Evolutionary conservation across 1,140 invertebrate genomes (phyloP).

Genomic region (Anadara kagoshimensis): DNA sequence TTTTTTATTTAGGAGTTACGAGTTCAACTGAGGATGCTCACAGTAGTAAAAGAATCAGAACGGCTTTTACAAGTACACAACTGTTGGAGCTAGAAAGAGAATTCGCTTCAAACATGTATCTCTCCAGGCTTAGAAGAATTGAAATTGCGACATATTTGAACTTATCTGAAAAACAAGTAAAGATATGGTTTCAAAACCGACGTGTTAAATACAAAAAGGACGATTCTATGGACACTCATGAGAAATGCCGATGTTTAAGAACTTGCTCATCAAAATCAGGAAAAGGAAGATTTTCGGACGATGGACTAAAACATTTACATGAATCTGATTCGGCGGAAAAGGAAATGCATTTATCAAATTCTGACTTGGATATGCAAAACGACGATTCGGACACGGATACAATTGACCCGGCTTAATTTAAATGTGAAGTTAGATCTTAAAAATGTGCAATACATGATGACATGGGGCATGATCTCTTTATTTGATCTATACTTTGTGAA

Average conservation of each 20-base stretch:
- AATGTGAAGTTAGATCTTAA: too few species aligned
- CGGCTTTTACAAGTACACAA: constrained; percentile 79
- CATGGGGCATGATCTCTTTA: too few species aligned
- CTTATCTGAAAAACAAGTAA: constrained; percentile 94
- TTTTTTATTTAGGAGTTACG: constrained; percentile 57
- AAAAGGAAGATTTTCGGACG: constrained; percentile 6
- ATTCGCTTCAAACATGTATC: constrained; percentile 78
- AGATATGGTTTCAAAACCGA: constrained; percentile 93
- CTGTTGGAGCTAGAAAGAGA: constrained; percentile 78
- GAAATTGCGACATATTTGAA: constrained; percentile 79
- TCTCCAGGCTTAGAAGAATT: constrained; percentile 77
- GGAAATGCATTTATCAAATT: too few species aligned
- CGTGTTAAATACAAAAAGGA: constrained; percentile 94
- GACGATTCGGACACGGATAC: too few species aligned
- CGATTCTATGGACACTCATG: constrained; percentile 60
- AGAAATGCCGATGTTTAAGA: constrained; percentile 77
- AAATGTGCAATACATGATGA: too few species aligned
- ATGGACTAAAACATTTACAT: too few species aligned
- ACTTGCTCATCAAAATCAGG: constrained; percentile 54
- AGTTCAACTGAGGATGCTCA: constrained; percentile 65
- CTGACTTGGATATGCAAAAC: too few species aligned
- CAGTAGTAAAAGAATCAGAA: constrained; percentile 76
- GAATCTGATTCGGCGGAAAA: too few species aligned
- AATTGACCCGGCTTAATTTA: too few species aligned
- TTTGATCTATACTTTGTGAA: too few species aligned